These are phyloP conservation scores for Gulo gulo DNA, from an alignment of 2,113 vertebrate species.

Conservation along the genomic window DNA sequence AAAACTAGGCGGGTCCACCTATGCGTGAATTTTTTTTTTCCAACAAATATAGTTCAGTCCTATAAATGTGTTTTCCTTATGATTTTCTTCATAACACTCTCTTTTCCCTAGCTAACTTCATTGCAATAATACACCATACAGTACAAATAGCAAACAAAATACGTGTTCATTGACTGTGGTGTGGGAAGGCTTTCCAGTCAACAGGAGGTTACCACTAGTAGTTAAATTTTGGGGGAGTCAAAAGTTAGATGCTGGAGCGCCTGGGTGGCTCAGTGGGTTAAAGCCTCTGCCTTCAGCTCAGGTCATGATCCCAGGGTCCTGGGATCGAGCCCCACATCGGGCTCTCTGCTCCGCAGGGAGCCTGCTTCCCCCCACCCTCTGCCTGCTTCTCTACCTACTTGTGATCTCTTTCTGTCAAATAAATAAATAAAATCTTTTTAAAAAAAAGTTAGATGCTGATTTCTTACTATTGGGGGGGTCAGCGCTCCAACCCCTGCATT, in stretches of 20 bases:
- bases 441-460: neutral
- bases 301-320: too few relatives aligned
- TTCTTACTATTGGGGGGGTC: neutral
- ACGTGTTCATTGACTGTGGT: neutral
- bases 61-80: neutral
- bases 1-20: neutral
- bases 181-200: neutral
- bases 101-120: neutral
- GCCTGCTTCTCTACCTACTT: too few relatives aligned
- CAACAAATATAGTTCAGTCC: neutral
- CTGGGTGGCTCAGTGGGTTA: too few relatives aligned
- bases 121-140: neutral
- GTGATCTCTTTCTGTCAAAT: too few relatives aligned
- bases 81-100: neutral
- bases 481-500: neutral
- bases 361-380: too few relatives aligned
- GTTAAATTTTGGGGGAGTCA: neutral
- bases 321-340: too few relatives aligned
- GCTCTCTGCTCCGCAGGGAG: too few relatives aligned
- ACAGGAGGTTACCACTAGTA: neutral
- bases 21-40: neutral
- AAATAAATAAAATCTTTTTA: too few relatives aligned
- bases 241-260: neutral
- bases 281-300: too few relatives aligned
- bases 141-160: neutral